Percentiles rank a stretch among this genome's conserved stretches.
Evolutionary conservation across 2,888 invertebrate genomes (phyloP).

Genomic region (Sinohyriopsis cumingii): DNA sequence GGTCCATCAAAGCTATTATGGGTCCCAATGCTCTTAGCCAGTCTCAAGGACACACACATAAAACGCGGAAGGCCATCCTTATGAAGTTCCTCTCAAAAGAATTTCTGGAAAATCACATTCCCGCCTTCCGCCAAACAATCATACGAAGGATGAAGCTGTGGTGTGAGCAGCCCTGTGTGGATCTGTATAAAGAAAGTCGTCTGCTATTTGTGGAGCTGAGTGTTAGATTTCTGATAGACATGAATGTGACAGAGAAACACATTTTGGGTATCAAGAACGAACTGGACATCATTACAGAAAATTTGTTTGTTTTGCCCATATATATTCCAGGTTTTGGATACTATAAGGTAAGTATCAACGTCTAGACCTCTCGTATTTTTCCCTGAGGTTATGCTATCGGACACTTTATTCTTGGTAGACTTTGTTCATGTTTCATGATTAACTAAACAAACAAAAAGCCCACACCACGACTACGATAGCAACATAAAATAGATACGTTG

Average conservation of each 20-base stretch:
- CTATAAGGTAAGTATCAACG: conserved; percentile 44
- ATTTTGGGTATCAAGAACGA: conserved; percentile 26
- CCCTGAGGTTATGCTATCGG: not conserved
- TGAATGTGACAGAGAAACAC: conserved; percentile 34
- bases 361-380: not conserved
- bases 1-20: conserved; percentile 47
- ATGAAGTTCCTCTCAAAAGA: conserved; percentile 49
- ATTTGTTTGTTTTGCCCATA: conserved; percentile 59
- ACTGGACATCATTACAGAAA: conserved; percentile 41
- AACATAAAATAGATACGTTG: too few species aligned
- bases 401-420: not conserved
- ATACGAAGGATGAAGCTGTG: conserved; percentile 27
- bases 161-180: conserved; percentile 26
- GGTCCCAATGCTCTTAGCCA: conserved; percentile 48
- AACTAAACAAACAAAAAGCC: too few species aligned
- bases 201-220: conserved; percentile 47
- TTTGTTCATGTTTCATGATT: too few species aligned
- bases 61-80: conserved; percentile 37
- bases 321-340: conserved; percentile 59
- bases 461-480: too few species aligned
- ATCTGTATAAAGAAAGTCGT: conserved; percentile 43
- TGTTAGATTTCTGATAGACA: conserved; percentile 48
- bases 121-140: conserved; percentile 34
- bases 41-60: conserved; percentile 46
- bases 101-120: conserved; percentile 42